Conservation (phyloP, 1,140 invertebrate genomes). For the Monochamus saltuarius region DNA sequence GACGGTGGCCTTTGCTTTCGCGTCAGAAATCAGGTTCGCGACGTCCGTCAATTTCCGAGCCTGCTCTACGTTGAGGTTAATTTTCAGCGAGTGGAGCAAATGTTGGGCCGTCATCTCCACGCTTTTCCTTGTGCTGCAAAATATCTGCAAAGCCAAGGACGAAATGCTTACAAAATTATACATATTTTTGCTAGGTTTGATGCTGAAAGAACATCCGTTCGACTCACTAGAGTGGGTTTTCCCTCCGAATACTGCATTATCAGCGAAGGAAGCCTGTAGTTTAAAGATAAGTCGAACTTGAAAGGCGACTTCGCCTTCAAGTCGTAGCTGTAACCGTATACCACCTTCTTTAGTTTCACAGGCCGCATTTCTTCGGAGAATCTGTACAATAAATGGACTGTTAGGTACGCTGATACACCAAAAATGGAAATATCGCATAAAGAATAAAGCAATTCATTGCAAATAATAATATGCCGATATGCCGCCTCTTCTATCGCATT, state of each 20-base stretch:
- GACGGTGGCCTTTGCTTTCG: slow-evolving; percentile 54
- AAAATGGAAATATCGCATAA: no score
- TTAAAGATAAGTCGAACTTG: slow-evolving; percentile 75
- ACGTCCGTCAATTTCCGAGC: slow-evolving; percentile 55
- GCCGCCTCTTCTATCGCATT: no score
- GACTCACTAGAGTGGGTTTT: slow-evolving; percentile 71
- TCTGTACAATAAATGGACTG: slow-evolving; percentile 53
- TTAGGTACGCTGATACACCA: no score
- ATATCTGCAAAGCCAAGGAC: slow-evolving; percentile 65
- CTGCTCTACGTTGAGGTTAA: slow-evolving; percentile 58
- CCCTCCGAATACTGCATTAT: slow-evolving; percentile 70
- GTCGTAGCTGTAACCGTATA: slow-evolving; percentile 66
- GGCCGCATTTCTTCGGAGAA: slow-evolving; percentile 71
- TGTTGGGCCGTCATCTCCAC: slow-evolving; percentile 67
- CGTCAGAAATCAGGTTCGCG: slow-evolving; percentile 54
- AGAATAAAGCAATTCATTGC: no score
- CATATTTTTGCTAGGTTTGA: no score
- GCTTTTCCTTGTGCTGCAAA: slow-evolving; percentile 76
- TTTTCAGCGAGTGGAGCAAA: slow-evolving; percentile 61
- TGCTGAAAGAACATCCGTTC: slow-evolving; percentile 1
- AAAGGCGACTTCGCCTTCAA: slow-evolving; percentile 59
- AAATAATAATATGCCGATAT: no score
- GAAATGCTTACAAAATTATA: no score
- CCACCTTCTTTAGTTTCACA: slow-evolving; percentile 70
- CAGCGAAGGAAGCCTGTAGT: slow-evolving; percentile 69